Evolutionary conservation across 2,797 vertebrate species (phyloP).

Genomic region (Discoglossus pictus): DNA sequence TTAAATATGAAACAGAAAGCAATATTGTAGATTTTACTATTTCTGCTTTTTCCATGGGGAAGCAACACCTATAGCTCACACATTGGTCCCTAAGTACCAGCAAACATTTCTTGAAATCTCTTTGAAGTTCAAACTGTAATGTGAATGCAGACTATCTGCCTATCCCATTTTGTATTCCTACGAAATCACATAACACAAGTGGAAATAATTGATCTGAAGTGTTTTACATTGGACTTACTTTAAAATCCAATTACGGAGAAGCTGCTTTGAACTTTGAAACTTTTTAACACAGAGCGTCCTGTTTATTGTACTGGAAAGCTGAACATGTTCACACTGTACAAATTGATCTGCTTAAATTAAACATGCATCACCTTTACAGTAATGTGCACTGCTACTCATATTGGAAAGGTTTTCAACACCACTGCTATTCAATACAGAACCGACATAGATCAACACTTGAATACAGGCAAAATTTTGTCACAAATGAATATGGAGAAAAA

Average conservation of each 20-base stretch:
- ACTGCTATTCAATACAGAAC: conserved; percentile 3
- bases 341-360: conserved; percentile 15
- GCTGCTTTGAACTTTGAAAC: too few relatives aligned
- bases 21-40: too few relatives aligned
- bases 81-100: too few relatives aligned
- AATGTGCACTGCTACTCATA: conserved; percentile 6
- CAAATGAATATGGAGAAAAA: too few relatives aligned
- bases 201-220: conserved; percentile 2
- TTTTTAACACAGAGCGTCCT: not conserved
- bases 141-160: too few relatives aligned
- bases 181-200: not conserved
- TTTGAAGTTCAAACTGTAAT: too few relatives aligned
- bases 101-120: too few relatives aligned
- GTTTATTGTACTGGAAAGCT: not conserved
- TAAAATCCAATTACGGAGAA: not conserved
- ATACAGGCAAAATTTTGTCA: too few relatives aligned
- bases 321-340: not conserved
- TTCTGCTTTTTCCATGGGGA: too few relatives aligned
- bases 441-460: too few relatives aligned
- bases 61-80: too few relatives aligned
- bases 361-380: not conserved
- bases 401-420: not conserved
- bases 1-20: too few relatives aligned
- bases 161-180: not conserved
- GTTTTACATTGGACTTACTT: conserved; percentile 8